Base-by-base conservation (phyloP, 2,113 vertebrate genomes). In the Platycercus adscitus region DNA sequence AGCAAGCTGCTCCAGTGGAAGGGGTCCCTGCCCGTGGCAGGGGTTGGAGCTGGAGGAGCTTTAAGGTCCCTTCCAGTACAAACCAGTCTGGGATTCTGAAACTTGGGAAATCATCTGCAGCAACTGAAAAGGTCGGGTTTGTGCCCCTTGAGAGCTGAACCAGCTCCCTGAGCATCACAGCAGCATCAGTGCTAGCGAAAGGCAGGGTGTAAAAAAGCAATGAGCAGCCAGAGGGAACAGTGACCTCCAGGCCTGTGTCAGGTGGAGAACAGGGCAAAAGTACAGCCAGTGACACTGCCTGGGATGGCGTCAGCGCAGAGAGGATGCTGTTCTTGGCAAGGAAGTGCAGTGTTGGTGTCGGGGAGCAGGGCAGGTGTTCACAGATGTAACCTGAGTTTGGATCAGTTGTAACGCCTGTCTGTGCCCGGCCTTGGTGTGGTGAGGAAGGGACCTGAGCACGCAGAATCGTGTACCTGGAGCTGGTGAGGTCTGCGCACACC, bases 341-440 rank as follows among this genome's bases (percentile, higher is more conserved):
- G 52, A 24, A 39, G 33, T 29, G 28, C 7, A 43, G 3, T 28
- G 5, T 39, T 49, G 4, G 2, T 52, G 86, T 5, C 14, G 43
- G 35, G 43, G 33, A 89, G 73, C 1, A 0, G 41, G 73, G 13
- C 25, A 56, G 79, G 8, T 41, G n/a, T 71, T 91, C 14, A 23
- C 87, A 86, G 76, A 53, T 61, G 43, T 23, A 13, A 65, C 19
- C 60, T 0, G 2, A 41, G 46, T 47, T 81, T 12, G 61, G 46
- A 23, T 16, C n/a, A n/a, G 47, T 17, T 73, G 0, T 1, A 44
- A 43, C 4, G 25, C 16, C 20, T 4, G 12, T 52, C 19, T 70
- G 69, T 46, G 60, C 37, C 61, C n/a, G 9, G 6, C 41, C 26
- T 56, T 47, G 39, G 14, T 4, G 4, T 24, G 39, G 8, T 24